Conservation (phyloP, 2,113 vertebrate species). For the Hoplias malabaricus region DNA sequence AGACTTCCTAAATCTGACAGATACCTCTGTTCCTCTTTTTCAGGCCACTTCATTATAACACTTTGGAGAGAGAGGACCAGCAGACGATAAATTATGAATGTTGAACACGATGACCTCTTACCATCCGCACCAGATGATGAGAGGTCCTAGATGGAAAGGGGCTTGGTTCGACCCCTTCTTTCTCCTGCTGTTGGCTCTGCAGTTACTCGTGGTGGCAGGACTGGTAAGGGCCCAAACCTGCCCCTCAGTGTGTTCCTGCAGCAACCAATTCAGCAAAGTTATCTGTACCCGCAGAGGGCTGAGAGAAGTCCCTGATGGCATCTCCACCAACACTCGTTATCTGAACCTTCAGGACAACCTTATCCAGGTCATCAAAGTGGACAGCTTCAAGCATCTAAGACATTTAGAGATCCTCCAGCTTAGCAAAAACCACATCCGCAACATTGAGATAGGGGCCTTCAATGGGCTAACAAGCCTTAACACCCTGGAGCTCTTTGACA, state of each 20-base stretch:
- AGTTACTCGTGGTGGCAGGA: constrained; percentile 94
- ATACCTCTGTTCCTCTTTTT: constrained; percentile 57
- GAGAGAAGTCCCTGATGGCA: constrained; percentile 76
- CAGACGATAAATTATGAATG: constrained; percentile 99
- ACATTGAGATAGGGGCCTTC: constrained; percentile 77
- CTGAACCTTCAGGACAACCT: constrained; percentile 79
- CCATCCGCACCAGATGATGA: constrained; percentile 99
- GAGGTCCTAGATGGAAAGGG: constrained; percentile 99
- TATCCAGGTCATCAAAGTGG: constrained; percentile 78
- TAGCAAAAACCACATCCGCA: constrained; percentile 78
- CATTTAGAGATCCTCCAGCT: constrained; percentile 78
- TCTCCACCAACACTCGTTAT: constrained; percentile 78
- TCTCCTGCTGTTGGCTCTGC: constrained; percentile 95
- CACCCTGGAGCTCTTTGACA: constrained; percentile 79
- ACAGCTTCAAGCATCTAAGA: constrained; percentile 78
- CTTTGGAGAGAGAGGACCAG: constrained; percentile 73
- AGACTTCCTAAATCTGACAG: constrained; percentile 4
- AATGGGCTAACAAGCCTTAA: constrained; percentile 77
- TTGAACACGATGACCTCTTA: constrained; percentile 99
- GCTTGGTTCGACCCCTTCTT: constrained; percentile 97
- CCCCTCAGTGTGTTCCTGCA: constrained; percentile 77
- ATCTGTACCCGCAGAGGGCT: constrained; percentile 76
- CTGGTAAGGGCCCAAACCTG: constrained; percentile 80
- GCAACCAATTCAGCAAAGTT: constrained; percentile 79
- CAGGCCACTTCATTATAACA: constrained; percentile 72